These are phyloP conservation scores for Proterorhinus semilunaris DNA, from an alignment of 2,113 vertebrate genomes.

Conservation along the genomic window DNA sequence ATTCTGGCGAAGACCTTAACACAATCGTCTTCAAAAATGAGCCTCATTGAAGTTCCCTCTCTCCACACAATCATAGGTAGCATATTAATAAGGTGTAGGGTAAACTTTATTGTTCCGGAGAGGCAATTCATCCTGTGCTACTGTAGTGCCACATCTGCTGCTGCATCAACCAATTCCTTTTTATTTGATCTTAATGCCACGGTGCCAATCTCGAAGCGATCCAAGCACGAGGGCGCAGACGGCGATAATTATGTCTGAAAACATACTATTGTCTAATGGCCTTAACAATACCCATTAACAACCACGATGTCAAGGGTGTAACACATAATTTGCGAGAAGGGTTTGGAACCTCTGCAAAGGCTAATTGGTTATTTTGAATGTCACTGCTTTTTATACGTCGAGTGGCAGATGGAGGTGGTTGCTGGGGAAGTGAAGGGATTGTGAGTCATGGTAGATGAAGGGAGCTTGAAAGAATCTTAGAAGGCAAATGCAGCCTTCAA, in stretches of 20 bases:
- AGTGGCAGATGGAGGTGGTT: background rate
- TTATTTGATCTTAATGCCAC: background rate
- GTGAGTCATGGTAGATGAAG: slow-evolving; percentile 24
- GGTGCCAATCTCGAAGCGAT: background rate
- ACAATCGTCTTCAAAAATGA: background rate
- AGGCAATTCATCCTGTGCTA: too few species aligned
- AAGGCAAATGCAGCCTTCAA: slow-evolving; percentile 8
- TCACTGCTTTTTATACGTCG: slow-evolving; percentile 14
- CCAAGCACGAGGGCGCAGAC: background rate
- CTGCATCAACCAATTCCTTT: background rate
- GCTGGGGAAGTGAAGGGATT: slow-evolving; percentile 11
- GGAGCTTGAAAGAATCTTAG: slow-evolving; percentile 21
- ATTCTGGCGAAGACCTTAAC: background rate
- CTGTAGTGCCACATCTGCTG: too few species aligned
- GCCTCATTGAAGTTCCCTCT: too few species aligned
- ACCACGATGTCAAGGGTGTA: slow-evolving; percentile 9
- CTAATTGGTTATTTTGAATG: slow-evolving; percentile 39
- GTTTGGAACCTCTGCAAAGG: slow-evolving; percentile 26
- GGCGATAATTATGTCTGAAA: background rate
- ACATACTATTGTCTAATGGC: slow-evolving; percentile 7
- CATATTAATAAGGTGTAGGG: too few species aligned
- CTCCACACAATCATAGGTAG: too few species aligned
- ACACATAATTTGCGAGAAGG: slow-evolving; percentile 14
- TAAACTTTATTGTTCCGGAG: too few species aligned
- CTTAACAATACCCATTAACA: background rate